Base-by-base conservation (phyloP, 2,888 invertebrate genomes). In the Barypeithes pellucidus region DNA sequence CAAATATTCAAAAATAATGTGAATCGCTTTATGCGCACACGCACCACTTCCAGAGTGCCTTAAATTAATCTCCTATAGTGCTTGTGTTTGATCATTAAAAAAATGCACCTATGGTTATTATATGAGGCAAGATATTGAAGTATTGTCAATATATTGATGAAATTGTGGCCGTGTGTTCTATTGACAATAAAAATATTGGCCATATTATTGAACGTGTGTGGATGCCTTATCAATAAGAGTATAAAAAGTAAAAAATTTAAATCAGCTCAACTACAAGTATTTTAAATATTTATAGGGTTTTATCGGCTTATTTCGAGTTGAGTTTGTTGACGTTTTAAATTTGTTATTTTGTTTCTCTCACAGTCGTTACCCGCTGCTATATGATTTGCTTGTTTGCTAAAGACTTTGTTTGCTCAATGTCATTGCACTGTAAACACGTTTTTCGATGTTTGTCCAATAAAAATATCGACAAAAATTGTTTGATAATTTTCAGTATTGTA, bases 241-340 rank as follows among this genome's bases (percentile, higher is more conserved):
- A n/a, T n/a, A n/a, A n/a, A n/a, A n/a, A n/a, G n/a, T n/a, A n/a
- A n/a, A n/a, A n/a, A n/a, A n/a, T n/a, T n/a, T n/a, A n/a, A n/a
- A n/a, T n/a, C n/a, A n/a, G n/a, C n/a, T n/a, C n/a, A n/a, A n/a
- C n/a, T 60, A 47, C 60, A 67, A 60, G 60, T 29, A 47, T 50
- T 67, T 67, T 60, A 61, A 68, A 68, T 68, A 68, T 68, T 68
- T 68, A 68, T 68, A 68, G 41, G 61, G 67, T 68, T 68, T 68
- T 68, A 68, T 68, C 67, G 67, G 67, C 50, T 68, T 68, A 68
- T 68, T 68, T 61, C 50, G 50, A 22, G 47, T 60, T 47, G 36
- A 18, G 60, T 68, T 68, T 68, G 60, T 68, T 68, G 60, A 50
- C 67, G 60, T 61, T 60, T 68, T 60, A 68, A 68, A 68, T 68